Evolutionary conservation across 1,140 invertebrate genomes (phyloP), one percentile per base, ranked within the genome.

Genomic region (Stegodyphus mimosarum): DNA sequence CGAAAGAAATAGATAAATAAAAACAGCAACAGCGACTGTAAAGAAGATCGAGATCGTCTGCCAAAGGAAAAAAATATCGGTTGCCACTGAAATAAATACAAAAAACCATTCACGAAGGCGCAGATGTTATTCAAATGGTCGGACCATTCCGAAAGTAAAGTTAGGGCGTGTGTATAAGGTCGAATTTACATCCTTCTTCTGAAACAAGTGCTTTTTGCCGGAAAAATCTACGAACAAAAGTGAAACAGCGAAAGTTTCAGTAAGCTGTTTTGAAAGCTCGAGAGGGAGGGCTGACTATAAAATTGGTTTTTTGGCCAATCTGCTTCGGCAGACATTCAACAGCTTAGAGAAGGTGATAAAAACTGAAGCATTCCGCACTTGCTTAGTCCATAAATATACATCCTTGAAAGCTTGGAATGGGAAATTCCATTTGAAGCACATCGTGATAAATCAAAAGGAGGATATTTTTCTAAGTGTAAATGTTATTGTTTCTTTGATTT

Each of bases 71-170:
- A 33, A 15, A 76, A 80, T 49, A 80, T 72, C 69, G 78, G n/a
- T 70, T 49, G 5, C 72, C n/a, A 51, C 55, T 69, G 48, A 17
- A 76, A 72, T 50, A 50, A 72, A 72, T 9, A 48, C 55, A 75
- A 64, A 64, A 17, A 64, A 64, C 63, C 17, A 64, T 33, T 13
- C 13, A 55, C 18, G 72, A 60, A 71, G 78, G 78, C 78, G 78
- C 78, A 80, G 78, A 80, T 80, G 78, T 80, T 80, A 80, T 80
- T 80, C 78, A 80, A 80, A 80, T 80, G 67, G 78, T 72, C 53
- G 66, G 33, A 33, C 48, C 69, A 51, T 33, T 52, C 7, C 52
- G 52, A 71, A 72, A 80, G 64, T 48, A 51, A 72, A 80, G 64
- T 60, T 49, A 52, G 64, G 52, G 67, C 18, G 78, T 80, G 52